These are phyloP conservation scores for Eumerus sabulonum DNA, from an alignment of 2,888 invertebrate species.

Conservation along the genomic window DNA sequence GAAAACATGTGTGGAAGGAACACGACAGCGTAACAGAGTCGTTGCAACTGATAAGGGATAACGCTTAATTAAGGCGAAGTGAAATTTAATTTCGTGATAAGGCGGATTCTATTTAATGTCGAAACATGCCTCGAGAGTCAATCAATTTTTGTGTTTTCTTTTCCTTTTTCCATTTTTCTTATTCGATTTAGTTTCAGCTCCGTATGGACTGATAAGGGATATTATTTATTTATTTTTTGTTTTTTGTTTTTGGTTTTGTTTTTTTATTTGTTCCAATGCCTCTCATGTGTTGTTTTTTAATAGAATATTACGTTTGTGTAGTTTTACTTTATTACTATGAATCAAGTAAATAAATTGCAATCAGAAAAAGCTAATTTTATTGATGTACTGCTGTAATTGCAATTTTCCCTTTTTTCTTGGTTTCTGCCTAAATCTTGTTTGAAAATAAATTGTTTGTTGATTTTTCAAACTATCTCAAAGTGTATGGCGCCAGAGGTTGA, in stretches of 20 bases:
- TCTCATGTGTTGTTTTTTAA: slow-evolving; percentile 5
- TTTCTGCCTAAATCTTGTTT: too few species aligned
- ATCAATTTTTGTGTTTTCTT: slow-evolving; percentile 13
- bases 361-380: too few species aligned
- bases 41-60: slow-evolving; percentile 18
- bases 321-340: slow-evolving; percentile 10
- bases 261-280: slow-evolving; percentile 3
- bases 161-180: too few species aligned
- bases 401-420: background rate
- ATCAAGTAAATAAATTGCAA: background rate
- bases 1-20: background rate
- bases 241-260: slow-evolving; percentile 10
- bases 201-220: too few species aligned
- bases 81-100: slow-evolving; percentile 38
- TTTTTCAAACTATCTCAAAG: too few species aligned
- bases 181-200: background rate
- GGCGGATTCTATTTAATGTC: slow-evolving; percentile 4
- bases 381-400: background rate
- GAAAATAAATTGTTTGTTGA: too few species aligned
- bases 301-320: slow-evolving; percentile 5
- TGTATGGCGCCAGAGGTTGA: too few species aligned
- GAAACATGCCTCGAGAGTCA: slow-evolving; percentile 34
- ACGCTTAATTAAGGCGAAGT: slow-evolving; percentile 42
- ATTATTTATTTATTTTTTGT: too few species aligned
- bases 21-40: slow-evolving; percentile 15